Evolutionary conservation across 1,140 invertebrate genomes (phyloP), one percentile per base, ranked within the genome.

Genomic region (Conus betulinus): DNA sequence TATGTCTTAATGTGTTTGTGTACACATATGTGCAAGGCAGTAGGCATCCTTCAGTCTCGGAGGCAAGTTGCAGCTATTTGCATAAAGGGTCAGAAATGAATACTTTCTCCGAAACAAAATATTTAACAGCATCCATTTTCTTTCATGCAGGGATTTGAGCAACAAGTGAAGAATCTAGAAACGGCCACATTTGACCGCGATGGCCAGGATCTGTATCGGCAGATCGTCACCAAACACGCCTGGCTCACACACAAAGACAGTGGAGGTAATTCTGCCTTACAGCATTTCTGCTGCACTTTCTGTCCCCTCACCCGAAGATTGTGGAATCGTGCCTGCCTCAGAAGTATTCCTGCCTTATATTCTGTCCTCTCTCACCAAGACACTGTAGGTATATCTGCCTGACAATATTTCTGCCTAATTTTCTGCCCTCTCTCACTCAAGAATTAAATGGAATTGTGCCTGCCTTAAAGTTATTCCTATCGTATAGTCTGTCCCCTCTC

Each of bases 111-210:
- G 39, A 39, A 39, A 39, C 39, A 39, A 39, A 39, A 39, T 39
- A 39, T 39, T 39, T 0, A 39, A 39, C 0, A 39, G 39, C 39
- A 39, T 39, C 39, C 0, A 39, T 39, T 25, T 74, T 8, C 8
- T 81, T 53, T 55, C n/a, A 5, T 87, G 0, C 84, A 93, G 93
- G 91, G 89, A n/a, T 93, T 93, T 93, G 91, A 92, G 81, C 71
- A 89, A 39, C 86, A 91, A 71, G 90, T 93, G 27, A 91, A 88
- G 81, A 88, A 88, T 15, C 87, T 90, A 51, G 90, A 90, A 20
- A 63, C 82, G 53, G 85, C 88, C 25, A 87, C 90, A n/a, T 93
- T 93, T 88, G 89, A 91, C 76, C 51, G 76, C 8, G 84, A 79
- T 10, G 90, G 89, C 74, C 92, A 92, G 74, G 91, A 93, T 52